Percentiles rank a stretch among this genome's conserved stretches.
phyloP scores from a whole-genome alignment of 1,140 invertebrate species.

The Meloidogyne chitwoodi region DNA sequence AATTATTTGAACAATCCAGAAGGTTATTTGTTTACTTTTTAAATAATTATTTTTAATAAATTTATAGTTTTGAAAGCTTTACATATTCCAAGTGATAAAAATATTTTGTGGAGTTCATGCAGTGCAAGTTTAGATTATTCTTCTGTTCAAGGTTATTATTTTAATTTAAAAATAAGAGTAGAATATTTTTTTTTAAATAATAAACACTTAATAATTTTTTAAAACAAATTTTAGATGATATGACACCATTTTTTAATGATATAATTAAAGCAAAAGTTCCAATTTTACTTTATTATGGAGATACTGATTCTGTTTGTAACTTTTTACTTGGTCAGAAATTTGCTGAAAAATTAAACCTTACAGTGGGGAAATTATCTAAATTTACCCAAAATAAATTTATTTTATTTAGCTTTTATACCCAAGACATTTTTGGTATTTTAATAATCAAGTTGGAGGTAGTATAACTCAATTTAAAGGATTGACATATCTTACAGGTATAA shows the following conservation, averaged over 20 bases:
- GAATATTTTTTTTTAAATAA: too few species aligned
- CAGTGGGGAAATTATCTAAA: neutral
- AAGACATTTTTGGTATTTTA: neutral
- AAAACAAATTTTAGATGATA: constrained; percentile 8
- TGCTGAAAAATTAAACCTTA: constrained; percentile 35
- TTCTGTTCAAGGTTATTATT: too few species aligned
- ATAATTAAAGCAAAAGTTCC: constrained; percentile 54
- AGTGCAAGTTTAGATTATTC: too few species aligned
- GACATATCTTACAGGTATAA: too few species aligned
- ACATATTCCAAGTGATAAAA: too few species aligned
- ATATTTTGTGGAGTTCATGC: too few species aligned
- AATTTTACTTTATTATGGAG: constrained; percentile 65
- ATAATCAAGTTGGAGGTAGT: too few species aligned
- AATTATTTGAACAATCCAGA: constrained; percentile 7
- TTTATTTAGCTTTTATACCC: constrained; percentile 8
- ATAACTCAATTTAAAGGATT: too few species aligned
- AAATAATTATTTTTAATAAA: too few species aligned
- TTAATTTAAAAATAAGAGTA: too few species aligned
- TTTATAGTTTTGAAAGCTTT: too few species aligned
- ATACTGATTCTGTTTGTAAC: constrained; percentile 66
- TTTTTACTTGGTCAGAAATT: constrained; percentile 54
- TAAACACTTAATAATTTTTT: too few species aligned
- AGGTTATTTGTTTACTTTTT: neutral
- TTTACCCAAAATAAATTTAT: neutral
- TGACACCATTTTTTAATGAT: constrained; percentile 17